Evolutionary conservation across 2,888 invertebrate genomes (phyloP).

Genomic region (Ctenicera cuprea): DNA sequence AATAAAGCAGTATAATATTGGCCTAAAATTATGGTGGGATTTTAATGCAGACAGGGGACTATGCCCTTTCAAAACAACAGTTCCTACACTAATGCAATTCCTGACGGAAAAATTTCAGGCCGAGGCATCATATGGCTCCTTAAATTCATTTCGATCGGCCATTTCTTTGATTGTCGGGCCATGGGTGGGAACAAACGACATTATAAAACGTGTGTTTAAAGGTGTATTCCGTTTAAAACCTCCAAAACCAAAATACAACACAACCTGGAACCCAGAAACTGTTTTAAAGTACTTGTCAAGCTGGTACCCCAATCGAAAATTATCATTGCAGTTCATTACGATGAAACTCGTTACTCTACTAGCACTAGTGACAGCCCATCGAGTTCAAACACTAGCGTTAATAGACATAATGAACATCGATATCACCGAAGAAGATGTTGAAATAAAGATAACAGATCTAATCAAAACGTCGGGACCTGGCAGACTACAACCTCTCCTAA

Average conservation of each 20-base stretch:
- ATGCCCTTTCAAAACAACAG: background rate
- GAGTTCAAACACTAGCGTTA: too few relatives aligned
- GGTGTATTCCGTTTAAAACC: slow-evolving; percentile 19
- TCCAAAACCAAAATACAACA: slow-evolving; percentile 16
- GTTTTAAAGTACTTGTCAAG: slow-evolving; percentile 23
- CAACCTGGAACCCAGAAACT: slow-evolving; percentile 18
- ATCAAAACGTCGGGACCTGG: slow-evolving; percentile 28
- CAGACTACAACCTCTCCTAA: slow-evolving; percentile 13
- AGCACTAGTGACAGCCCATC: too few relatives aligned
- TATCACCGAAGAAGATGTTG: background rate
- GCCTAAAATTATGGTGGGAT: slow-evolving; percentile 28
- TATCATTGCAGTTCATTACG: slow-evolving; percentile 10
- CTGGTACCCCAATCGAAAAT: background rate
- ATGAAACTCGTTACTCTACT: slow-evolving; percentile 26
- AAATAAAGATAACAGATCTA: slow-evolving; percentile 14
- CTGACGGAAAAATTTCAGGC: background rate
- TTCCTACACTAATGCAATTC: background rate
- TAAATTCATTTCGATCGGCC: slow-evolving; percentile 11
- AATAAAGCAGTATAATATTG: slow-evolving; percentile 21
- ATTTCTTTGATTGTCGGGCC: slow-evolving; percentile 1
- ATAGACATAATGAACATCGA: slow-evolving; percentile 24
- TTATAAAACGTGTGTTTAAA: slow-evolving; percentile 23
- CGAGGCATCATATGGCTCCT: background rate
- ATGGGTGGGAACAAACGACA: background rate
- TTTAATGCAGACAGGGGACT: background rate